Conservation (phyloP, 37 sponge, comb jelly and placozoan species). For the Agelas oroides region DNA sequence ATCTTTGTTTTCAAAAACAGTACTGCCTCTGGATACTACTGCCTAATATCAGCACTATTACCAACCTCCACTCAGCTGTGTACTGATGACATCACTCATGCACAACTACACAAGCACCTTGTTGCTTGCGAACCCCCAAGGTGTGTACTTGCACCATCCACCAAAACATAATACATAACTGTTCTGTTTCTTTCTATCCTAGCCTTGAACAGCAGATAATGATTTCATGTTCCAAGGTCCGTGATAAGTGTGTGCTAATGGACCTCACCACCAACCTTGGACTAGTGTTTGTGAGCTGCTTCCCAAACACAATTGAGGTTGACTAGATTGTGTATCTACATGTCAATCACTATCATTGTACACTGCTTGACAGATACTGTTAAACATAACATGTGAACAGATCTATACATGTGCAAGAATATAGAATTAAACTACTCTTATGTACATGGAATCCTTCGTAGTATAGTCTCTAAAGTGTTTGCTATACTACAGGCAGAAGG, state of each 20-base stretch:
- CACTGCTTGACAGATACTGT: not conserved
- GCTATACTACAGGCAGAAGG: too few species aligned
- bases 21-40: not conserved
- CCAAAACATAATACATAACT: not conserved
- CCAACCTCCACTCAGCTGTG: not conserved
- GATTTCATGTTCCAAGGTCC: not conserved
- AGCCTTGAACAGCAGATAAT: too few species aligned
- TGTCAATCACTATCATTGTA: not conserved
- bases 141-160: too few species aligned
- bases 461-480: too few species aligned
- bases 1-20: not conserved
- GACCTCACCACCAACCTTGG: not conserved
- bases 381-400: too few species aligned
- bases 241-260: constrained; percentile 4
- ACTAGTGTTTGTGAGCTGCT: constrained; percentile 20
- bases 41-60: not conserved
- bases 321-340: not conserved
- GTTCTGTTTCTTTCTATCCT: too few species aligned
- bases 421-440: too few species aligned
- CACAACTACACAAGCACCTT: not conserved
- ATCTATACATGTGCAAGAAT: too few species aligned
- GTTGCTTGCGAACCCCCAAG: not conserved
- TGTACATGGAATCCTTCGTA: too few species aligned
- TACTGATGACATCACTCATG: constrained; percentile 15
- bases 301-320: not conserved